A percentile compares a stretch with the other conserved stretches of the same genome.
Evolutionary conservation across 2,797 vertebrate genomes (phyloP).

Genomic region (Meriones psammophilus): DNA sequence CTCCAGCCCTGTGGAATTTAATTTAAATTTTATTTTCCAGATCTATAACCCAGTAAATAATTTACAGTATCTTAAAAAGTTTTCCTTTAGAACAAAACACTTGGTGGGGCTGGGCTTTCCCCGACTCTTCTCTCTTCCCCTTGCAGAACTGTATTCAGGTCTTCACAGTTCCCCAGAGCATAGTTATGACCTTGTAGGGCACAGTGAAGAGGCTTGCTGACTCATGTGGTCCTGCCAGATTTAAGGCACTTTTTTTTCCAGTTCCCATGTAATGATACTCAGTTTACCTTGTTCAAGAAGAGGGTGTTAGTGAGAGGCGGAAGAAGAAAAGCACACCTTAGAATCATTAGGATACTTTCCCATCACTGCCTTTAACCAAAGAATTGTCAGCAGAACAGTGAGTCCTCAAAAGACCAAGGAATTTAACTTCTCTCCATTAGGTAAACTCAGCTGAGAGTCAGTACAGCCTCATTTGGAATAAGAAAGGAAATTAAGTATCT

Average conservation of each 20-base stretch:
- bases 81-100: not conserved
- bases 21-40: not conserved
- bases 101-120: not conserved
- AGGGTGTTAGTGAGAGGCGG: not conserved
- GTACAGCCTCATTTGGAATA: slow-evolving; percentile 50
- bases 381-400: not conserved
- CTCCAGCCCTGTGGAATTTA: not conserved
- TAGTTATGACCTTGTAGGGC: not conserved
- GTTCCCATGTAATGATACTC: not conserved
- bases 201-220: not conserved
- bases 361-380: slow-evolving; percentile 4
- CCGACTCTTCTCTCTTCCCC: not conserved
- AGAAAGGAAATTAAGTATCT: slow-evolving; percentile 54
- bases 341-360: slow-evolving; percentile 34
- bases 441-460: slow-evolving; percentile 39
- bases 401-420: not conserved
- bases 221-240: not conserved
- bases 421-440: slow-evolving; percentile 33
- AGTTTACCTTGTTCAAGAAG: slow-evolving; percentile 31
- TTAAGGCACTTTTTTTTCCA: not conserved
- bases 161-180: not conserved
- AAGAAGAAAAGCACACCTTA: not conserved
- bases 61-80: slow-evolving; percentile 37
- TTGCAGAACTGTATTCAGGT: not conserved
- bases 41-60: slow-evolving; percentile 45